These are phyloP conservation scores for Meiosimyza decipiens DNA, from an alignment of 2,888 invertebrate species.

Conservation along the genomic window DNA sequence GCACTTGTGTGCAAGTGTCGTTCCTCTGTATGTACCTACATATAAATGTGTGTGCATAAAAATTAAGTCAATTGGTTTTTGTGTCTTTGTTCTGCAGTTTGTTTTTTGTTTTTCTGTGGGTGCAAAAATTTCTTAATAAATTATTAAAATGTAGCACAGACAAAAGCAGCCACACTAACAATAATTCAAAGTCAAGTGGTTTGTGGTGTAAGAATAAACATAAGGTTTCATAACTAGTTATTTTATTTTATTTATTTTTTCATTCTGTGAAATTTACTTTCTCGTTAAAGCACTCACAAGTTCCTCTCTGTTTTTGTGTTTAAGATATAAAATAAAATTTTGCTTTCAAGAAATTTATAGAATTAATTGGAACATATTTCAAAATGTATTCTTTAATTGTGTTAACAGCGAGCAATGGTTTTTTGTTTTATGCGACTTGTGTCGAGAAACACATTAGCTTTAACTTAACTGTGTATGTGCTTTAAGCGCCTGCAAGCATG, in stretches of 20 bases:
- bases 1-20: slow-evolving; percentile 4
- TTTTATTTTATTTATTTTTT: neutral
- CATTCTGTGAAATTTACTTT: neutral
- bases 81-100: neutral
- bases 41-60: slow-evolving; percentile 36
- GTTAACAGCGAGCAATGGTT: too few species aligned
- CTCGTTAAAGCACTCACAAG: too few species aligned
- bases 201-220: neutral
- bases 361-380: too few species aligned
- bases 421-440: too few species aligned
- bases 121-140: slow-evolving; percentile 20
- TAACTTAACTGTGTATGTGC: too few species aligned
- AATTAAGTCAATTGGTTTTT: slow-evolving; percentile 35
- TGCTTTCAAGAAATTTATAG: too few species aligned
- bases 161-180: neutral
- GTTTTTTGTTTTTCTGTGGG: slow-evolving; percentile 8
- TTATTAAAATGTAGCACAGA: slow-evolving; percentile 15
- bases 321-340: too few species aligned
- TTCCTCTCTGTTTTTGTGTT: too few species aligned
- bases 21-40: slow-evolving; percentile 15
- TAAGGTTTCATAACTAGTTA: slow-evolving; percentile 8
- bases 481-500: too few species aligned
- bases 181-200: slow-evolving; percentile 23
- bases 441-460: too few species aligned
- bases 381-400: too few species aligned